phyloP scores from a whole-genome alignment of 1,140 invertebrate species.

The Stegodyphus mimosarum region DNA sequence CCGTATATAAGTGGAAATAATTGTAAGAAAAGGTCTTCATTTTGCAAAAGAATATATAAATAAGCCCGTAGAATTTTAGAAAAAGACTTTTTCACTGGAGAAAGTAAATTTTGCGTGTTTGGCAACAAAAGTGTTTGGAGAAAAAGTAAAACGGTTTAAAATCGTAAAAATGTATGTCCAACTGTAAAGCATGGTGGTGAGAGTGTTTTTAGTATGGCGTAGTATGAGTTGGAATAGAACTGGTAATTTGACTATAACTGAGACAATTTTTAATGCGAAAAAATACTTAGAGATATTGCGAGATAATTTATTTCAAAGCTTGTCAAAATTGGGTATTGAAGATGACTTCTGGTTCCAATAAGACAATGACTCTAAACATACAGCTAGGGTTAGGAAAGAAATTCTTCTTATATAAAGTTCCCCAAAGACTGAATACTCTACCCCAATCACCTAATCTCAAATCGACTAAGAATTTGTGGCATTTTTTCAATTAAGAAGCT shows the following conservation, averaged over 20 bases:
- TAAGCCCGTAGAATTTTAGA: neutral
- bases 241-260: neutral
- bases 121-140: neutral
- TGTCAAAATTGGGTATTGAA: neutral
- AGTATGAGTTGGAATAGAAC: neutral
- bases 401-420: neutral
- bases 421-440: neutral
- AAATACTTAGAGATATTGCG: neutral
- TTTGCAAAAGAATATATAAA: constrained; percentile 1
- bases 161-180: neutral
- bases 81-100: neutral
- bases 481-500: neutral
- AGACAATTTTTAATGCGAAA: neutral
- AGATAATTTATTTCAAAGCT: neutral
- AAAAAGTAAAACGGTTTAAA: neutral
- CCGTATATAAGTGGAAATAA: neutral
- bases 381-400: neutral
- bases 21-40: neutral
- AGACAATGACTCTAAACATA: too few species aligned
- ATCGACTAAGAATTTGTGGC: neutral
- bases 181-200: neutral
- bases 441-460: neutral
- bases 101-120: neutral
- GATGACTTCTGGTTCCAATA: neutral
- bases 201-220: neutral